phyloP scores from a whole-genome alignment of 2,888 invertebrate genomes.

The Trilocha varians region DNA sequence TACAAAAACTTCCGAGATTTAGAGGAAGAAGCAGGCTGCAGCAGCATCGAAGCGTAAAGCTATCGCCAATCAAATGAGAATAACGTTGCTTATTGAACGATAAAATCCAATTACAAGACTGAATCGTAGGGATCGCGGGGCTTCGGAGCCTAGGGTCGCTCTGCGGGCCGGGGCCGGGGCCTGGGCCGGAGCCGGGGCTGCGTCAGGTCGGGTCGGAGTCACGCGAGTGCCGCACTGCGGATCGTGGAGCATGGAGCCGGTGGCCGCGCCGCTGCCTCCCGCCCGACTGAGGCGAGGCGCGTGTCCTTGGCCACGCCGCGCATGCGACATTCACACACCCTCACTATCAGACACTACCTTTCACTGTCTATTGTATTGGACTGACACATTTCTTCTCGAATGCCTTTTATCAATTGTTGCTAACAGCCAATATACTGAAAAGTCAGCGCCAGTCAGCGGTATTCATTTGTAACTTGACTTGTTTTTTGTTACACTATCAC shows the following conservation, averaged over 20 bases:
- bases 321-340: conserved; percentile 52
- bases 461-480: background rate
- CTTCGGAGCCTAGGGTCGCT: conserved; percentile 59
- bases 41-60: conserved; percentile 66
- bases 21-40: conserved; percentile 57
- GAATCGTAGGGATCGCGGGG: conserved; percentile 67
- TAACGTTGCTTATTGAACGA: conserved; percentile 64
- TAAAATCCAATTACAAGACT: conserved; percentile 70
- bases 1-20: conserved; percentile 37
- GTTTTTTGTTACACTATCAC: background rate
- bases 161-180: conserved; percentile 46
- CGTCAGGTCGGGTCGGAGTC: conserved; percentile 41
- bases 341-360: conserved; percentile 48
- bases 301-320: conserved; percentile 63
- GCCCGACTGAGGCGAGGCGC: conserved; percentile 63
- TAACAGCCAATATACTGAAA: background rate
- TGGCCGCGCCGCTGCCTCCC: conserved; percentile 55
- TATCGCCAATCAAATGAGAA: conserved; percentile 62
- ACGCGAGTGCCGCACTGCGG: conserved; percentile 49
- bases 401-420: conserved; percentile 19
- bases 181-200: conserved; percentile 52
- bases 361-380: conserved; percentile 38
- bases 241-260: conserved; percentile 35
- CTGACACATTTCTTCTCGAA: conserved; percentile 37
- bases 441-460: background rate